These are phyloP conservation scores for Tragulus kanchil DNA, from an alignment of 2,113 vertebrate species.

Conservation along the genomic window DNA sequence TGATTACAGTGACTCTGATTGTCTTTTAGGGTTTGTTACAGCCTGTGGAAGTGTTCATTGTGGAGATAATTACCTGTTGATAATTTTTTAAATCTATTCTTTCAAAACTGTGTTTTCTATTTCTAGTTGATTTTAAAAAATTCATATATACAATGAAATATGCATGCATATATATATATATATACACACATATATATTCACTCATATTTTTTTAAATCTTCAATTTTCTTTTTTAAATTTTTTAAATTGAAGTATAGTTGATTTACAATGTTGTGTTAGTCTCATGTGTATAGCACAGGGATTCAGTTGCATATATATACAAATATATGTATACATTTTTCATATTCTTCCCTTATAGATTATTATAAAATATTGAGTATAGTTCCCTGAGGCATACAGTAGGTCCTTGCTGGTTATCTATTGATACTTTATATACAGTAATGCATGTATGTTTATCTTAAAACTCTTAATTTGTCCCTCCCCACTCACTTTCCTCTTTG, in stretches of 20 bases:
- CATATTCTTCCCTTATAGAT: background rate
- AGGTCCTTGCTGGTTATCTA: background rate
- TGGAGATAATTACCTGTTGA: background rate
- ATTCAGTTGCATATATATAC: background rate
- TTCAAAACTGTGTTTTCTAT: background rate
- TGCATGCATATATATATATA: background rate
- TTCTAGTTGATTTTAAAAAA: background rate
- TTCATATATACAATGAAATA: background rate
- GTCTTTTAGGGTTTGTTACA: conserved; percentile 14
- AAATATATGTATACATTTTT: background rate
- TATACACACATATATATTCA: background rate
- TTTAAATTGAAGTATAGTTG: background rate
- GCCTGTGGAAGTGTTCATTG: background rate
- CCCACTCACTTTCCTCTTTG: background rate
- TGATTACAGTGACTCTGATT: background rate
- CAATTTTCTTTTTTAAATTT: background rate
- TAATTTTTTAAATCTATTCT: background rate
- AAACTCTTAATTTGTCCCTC: background rate
- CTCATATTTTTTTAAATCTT: background rate
- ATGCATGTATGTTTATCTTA: background rate
- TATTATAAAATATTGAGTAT: background rate
- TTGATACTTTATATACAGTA: background rate
- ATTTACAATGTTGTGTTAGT: background rate
- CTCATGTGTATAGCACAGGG: background rate
- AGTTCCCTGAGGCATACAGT: background rate